These are phyloP conservation scores for Agonum fuliginosum DNA, from an alignment of 2,888 invertebrate genomes.

Conservation along the genomic window DNA sequence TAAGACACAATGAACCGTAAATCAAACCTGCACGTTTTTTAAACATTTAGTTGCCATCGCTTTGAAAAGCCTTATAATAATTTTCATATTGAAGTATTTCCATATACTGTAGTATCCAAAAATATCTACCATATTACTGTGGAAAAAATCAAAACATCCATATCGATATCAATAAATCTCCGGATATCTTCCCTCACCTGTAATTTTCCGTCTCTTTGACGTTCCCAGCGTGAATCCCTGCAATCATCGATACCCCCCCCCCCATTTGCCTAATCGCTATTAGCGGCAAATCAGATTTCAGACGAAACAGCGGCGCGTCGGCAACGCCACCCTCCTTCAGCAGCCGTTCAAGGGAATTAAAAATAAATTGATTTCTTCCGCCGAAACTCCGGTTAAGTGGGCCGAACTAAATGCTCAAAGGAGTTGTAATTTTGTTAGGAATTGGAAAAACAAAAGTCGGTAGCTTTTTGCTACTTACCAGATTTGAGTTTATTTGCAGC, in stretches of 20 bases:
- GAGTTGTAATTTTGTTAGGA: constrained; percentile 40
- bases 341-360: constrained; percentile 36
- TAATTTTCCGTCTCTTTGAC: neutral
- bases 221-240: neutral
- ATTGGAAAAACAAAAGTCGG: constrained; percentile 40
- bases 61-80: too few species aligned
- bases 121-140: too few species aligned
- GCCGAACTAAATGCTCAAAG: constrained; percentile 40
- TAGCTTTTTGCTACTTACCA: constrained; percentile 30
- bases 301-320: neutral
- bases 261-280: constrained; percentile 27
- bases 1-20: too few species aligned
- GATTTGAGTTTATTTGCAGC: constrained; percentile 18
- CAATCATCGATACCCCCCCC: constrained; percentile 6
- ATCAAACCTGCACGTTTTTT: too few species aligned
- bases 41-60: too few species aligned
- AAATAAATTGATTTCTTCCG: constrained; percentile 51
- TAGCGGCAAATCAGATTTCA: constrained; percentile 30
- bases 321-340: neutral
- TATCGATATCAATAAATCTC: too few species aligned
- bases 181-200: too few species aligned
- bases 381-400: constrained; percentile 32
- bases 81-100: too few species aligned
- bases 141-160: too few species aligned
- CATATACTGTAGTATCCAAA: too few species aligned